Conservation (phyloP, 2,113 vertebrate species). For the Etheostoma spectabile region DNA sequence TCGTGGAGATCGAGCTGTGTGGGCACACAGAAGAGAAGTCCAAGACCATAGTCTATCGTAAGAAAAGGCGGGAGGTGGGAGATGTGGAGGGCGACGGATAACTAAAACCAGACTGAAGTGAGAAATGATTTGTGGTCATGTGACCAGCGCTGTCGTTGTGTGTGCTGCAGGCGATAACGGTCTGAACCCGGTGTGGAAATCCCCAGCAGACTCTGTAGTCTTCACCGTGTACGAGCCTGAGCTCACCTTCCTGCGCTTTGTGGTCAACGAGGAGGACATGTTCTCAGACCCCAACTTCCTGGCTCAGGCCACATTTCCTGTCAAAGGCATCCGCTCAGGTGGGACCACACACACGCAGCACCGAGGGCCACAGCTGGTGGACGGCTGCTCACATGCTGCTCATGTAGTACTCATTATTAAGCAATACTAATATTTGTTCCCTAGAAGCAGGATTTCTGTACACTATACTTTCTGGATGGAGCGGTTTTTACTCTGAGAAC, state of each 20-base stretch:
- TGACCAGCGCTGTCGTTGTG: neutral
- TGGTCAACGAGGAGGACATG: constrained; percentile 98
- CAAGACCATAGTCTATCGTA: constrained; percentile 90
- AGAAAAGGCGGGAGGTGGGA: constrained; percentile 4
- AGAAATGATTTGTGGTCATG: neutral
- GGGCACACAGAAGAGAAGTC: constrained; percentile 93
- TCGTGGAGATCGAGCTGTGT: constrained; percentile 96
- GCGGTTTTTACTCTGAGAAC: too few relatives aligned
- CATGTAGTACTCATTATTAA: neutral
- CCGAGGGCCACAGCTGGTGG: neutral
- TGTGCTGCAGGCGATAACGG: constrained; percentile 91
- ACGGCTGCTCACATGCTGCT: neutral
- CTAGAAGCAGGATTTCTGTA: neutral
- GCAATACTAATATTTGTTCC: neutral
- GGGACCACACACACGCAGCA: constrained; percentile 31
- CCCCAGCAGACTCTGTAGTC: constrained; percentile 85
- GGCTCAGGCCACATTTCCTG: constrained; percentile 94
- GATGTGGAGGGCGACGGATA: neutral
- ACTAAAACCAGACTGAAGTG: neutral
- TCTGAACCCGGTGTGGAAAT: constrained; percentile 92
- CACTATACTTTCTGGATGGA: neutral
- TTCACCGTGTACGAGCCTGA: constrained; percentile 93
- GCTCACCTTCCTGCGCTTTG: constrained; percentile 93
- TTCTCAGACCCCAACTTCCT: constrained; percentile 99
- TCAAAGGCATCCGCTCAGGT: constrained; percentile 95